Percentiles rank a stretch among this genome's conserved stretches.
Conservation (phyloP, 2,797 vertebrate species). For the Sphaeramia orbicularis region DNA sequence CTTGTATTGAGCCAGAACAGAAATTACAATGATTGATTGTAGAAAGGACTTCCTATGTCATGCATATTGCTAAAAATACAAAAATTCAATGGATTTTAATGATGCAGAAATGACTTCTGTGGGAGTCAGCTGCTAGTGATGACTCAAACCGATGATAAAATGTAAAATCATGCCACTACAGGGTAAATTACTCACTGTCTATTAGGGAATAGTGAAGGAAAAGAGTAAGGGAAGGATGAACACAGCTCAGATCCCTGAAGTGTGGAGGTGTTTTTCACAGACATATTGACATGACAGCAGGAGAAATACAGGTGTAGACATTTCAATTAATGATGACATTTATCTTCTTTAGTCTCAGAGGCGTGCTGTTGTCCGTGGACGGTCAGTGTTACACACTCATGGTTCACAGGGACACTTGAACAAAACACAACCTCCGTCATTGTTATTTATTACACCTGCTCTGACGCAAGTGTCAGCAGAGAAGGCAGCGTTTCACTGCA, state of each 20-base stretch:
- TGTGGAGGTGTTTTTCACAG: neutral
- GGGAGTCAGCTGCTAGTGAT: too few relatives aligned
- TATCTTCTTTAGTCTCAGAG: neutral
- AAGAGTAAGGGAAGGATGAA: neutral
- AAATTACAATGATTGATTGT: neutral
- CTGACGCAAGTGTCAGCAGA: neutral
- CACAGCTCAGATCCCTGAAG: neutral
- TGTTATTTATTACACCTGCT: neutral
- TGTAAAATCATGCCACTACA: neutral
- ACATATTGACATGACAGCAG: neutral
- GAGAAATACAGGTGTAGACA: neutral
- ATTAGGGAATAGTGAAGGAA: neutral
- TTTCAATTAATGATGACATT: neutral
- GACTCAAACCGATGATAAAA: too few relatives aligned
- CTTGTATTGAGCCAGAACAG: neutral
- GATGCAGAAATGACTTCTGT: too few relatives aligned
- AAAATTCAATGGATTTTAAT: too few relatives aligned
- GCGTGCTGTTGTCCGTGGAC: neutral
- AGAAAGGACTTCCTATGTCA: too few relatives aligned
- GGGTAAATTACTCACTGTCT: neutral
- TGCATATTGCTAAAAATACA: too few relatives aligned
- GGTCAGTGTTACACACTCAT: neutral
- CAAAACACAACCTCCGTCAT: neutral
- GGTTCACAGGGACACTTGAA: neutral
- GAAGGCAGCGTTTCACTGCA: neutral